These are phyloP conservation scores for Lasius platythorax DNA, from an alignment of 2,888 invertebrate species.

Conservation along the genomic window DNA sequence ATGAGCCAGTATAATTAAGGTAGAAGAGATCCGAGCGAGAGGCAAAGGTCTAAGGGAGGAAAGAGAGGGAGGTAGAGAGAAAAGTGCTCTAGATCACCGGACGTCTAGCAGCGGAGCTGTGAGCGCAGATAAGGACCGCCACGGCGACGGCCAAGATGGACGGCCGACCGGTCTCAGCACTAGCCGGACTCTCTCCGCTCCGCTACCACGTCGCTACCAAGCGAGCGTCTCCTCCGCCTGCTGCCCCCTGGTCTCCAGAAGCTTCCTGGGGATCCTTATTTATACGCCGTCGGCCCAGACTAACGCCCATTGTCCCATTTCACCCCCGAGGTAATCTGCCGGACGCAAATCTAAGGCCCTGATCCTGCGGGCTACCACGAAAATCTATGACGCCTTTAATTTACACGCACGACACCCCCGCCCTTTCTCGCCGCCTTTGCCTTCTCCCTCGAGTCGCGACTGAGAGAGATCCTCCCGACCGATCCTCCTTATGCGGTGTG, in stretches of 20 bases:
- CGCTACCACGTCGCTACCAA: conserved; percentile 78
- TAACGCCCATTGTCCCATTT: conserved; percentile 86
- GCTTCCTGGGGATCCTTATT: conserved; percentile 85
- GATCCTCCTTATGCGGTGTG: conserved; percentile 10
- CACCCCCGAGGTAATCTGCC: conserved; percentile 85
- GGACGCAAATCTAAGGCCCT: conserved; percentile 86
- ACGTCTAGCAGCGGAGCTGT: conserved; percentile 85
- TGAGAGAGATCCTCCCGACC: conserved; percentile 20
- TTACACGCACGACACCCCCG: conserved; percentile 79
- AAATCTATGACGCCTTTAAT: conserved; percentile 86
- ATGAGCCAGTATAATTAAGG: conserved; percentile 80
- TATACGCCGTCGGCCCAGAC: conserved; percentile 84
- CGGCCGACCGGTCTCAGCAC: conserved; percentile 84
- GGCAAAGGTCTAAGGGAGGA: conserved; percentile 43
- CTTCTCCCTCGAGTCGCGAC: conserved; percentile 38
- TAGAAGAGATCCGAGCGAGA: conserved; percentile 64
- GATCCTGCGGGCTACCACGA: conserved; percentile 86
- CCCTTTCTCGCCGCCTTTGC: conserved; percentile 39
- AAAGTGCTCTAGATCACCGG: conserved; percentile 85
- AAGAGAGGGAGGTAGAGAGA: conserved; percentile 70
- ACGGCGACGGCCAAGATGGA: conserved; percentile 86
- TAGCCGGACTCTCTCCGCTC: conserved; percentile 76
- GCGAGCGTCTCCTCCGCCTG: conserved; percentile 78
- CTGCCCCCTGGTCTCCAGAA: conserved; percentile 76
- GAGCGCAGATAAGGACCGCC: conserved; percentile 86